Evolutionary conservation across 2,888 invertebrate species (phyloP), one percentile per base, ranked within the genome.

Genomic region (Allacma fusca): DNA sequence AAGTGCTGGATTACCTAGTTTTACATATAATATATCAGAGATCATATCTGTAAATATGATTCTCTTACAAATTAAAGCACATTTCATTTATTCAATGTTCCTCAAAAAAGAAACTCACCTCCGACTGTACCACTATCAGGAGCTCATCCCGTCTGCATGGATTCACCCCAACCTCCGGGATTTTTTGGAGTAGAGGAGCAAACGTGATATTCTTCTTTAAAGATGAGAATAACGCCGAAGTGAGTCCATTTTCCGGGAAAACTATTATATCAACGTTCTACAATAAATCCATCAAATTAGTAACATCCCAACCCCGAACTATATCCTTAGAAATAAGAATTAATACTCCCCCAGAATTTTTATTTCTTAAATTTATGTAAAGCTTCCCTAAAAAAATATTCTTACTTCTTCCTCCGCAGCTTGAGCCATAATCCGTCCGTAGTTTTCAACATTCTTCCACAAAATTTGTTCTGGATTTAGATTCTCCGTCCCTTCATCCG

Each of bases 201-300:
- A 84, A 76, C 40, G 40, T 9, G 9, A 83, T 81, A 13, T 83
- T 80, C 70, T 85, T 80, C 0, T 84, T 82, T 80, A 86, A 72
- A 87, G 84, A 19, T 81, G 73, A 40, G 40, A 64, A 74, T 0
- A 40, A 28, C 28, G 84, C 1, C 84, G 88, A 85, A 84, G 89
- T 89, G 0, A 89, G 86, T 0, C 87, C 85, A 50, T 88, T 86
- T 86, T 95, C 94, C 0, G 95, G 94, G 85, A 94, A 95, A 0
- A 94, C 91, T 12, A 95, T 88, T 24, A 95, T 92, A 83, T 94
- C 92, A 0, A 90, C 90, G 78, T 88, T 87, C 92, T 92, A 87
- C 21, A 7, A 59, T n/a, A n/a, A 19, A 29, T 65, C 5, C 24
- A 62, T 5, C 24, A 71, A 29, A n/a, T n/a, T n/a, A n/a, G n/a